These are phyloP conservation scores for Ramazzottius varieornatus DNA, from an alignment of 2,888 invertebrate species.

Conservation along the genomic window DNA sequence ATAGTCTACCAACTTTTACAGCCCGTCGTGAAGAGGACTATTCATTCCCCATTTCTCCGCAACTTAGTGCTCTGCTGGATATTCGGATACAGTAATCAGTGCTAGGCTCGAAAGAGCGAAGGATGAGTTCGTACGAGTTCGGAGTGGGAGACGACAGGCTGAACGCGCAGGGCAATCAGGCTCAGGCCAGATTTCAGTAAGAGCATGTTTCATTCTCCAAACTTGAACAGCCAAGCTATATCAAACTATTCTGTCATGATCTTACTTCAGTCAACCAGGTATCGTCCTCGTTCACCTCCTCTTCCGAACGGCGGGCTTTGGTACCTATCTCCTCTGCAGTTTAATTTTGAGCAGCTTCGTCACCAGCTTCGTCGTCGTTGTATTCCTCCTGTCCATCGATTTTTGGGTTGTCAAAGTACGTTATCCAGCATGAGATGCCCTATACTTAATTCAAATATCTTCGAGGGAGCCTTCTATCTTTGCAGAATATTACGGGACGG, in stretches of 20 bases:
- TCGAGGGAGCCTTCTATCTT: not conserved
- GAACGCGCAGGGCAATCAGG: not conserved
- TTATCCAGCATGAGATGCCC: no score
- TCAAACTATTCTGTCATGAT: not conserved
- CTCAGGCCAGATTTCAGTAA: not conserved
- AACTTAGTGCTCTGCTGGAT: no score
- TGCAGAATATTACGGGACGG: conserved; percentile 33
- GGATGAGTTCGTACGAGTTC: not conserved
- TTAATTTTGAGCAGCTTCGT: conserved; percentile 76
- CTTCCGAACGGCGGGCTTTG: conserved; percentile 49
- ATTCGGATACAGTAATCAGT: no score
- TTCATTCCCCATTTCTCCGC: no score
- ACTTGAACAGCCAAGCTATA: no score
- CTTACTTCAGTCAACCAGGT: conserved; percentile 37
- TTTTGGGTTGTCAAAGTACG: conserved; percentile 85
- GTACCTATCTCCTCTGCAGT: conserved; percentile 65
- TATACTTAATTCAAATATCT: conserved; percentile 2
- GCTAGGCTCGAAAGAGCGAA: no score
- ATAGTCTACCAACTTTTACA: no score
- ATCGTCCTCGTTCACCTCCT: conserved; percentile 69
- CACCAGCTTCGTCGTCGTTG: conserved; percentile 70
- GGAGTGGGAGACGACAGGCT: not conserved
- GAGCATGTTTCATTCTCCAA: no score
- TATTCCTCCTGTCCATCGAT: conserved; percentile 72
- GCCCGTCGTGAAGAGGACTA: no score